Base-by-base conservation (phyloP, 2,797 vertebrate genomes). In the Urophycis tenuis region DNA sequence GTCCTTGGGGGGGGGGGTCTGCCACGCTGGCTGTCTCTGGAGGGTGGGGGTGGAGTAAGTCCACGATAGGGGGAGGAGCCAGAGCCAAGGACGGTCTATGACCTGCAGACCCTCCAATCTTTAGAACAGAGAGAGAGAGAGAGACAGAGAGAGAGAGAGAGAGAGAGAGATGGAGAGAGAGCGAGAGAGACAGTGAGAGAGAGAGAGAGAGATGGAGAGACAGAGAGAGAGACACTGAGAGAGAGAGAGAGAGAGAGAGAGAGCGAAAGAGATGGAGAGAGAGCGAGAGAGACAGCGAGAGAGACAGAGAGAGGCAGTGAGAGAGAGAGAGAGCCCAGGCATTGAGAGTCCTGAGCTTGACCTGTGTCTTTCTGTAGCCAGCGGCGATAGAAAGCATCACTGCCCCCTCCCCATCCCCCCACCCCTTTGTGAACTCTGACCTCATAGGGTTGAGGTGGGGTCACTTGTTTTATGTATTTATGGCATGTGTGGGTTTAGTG, bases 381-480 rank as follows among this genome's bases (percentile, higher is more conserved):
- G 71, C 32, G 71, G 75, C 19, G 69, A 74, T 49, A 36, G 76
- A 33, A 71, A 79, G 74, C 10, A n/a, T 76, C 32, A 5, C 64
- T 69, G 7, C 15, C 11, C n/a, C 29, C 15, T 9, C 8, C 64
- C 12, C 12, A 10, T 25, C 64, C 29, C 10, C 14, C n/a, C 64
- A 15, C 29, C 64, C 64, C 10, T 11, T 32, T 70, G 67, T 70
- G 67, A 30, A 17, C 67, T 70, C 32, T 70, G 67, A 70, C 67
- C 67, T 32, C 67, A 70, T 7, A 32, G 29, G 29, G 67, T 14
- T 14, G 67, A 32, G 29, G 67, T 29, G 67, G 67, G 60, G 60
- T 45, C 41, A 45, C 41, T 45, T 14, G 29, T 70, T 29, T 31
- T 15, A 32, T 31, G 67, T 70, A 70, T 32, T 30, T 31, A 32